Conservation (phyloP, 2,113 vertebrate species). For the Hypomesus transpacificus region DNA sequence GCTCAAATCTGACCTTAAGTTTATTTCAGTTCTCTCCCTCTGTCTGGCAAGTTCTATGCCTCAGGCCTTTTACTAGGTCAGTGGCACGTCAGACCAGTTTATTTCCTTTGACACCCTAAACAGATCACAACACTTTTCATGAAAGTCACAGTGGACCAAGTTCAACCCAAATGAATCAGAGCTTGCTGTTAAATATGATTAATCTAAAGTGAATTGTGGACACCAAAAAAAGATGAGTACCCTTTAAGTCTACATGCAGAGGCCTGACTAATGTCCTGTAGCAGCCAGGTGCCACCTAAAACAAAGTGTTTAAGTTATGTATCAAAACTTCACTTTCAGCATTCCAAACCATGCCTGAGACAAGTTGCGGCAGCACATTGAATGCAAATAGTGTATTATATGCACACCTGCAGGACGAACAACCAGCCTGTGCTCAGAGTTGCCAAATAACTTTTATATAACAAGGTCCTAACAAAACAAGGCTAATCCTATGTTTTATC, state of each 20-base stretch:
- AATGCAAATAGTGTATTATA: background rate
- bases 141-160: conserved; percentile 2
- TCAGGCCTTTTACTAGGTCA: background rate
- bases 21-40: background rate
- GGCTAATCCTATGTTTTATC: conserved; percentile 50
- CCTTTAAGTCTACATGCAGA: background rate
- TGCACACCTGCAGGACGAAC: conserved; percentile 15
- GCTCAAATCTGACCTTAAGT: background rate
- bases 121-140: conserved; percentile 3
- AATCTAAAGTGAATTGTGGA: too few species aligned
- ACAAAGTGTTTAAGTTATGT: background rate
- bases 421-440: background rate
- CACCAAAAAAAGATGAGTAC: too few species aligned
- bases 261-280: background rate
- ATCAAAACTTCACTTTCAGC: background rate
- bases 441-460: conserved; percentile 31
- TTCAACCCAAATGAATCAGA: conserved; percentile 12
- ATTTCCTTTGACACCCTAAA: background rate
- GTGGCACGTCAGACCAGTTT: conserved; percentile 7
- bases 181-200: background rate
- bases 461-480: conserved; percentile 35
- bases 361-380: conserved; percentile 11
- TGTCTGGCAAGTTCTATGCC: background rate
- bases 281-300: background rate
- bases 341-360: conserved; percentile 18